Conservation (phyloP, 2,113 vertebrate genomes). For the Hemicordylus capensis region DNA sequence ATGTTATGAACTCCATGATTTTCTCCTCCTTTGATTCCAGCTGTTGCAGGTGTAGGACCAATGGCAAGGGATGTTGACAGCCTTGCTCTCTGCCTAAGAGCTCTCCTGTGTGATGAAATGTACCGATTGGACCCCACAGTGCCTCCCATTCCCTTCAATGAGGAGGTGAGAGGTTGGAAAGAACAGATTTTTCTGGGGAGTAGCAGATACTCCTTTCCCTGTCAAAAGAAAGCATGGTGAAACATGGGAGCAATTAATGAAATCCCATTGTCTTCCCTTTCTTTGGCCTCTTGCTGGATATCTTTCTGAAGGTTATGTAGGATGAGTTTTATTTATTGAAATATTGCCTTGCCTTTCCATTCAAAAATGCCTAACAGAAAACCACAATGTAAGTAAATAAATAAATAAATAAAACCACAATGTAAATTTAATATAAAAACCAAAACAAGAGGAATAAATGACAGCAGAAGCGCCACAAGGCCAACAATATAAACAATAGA, state of each 20-base stretch:
- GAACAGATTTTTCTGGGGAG: neutral
- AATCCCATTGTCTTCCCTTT: neutral
- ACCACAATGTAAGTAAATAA: no score
- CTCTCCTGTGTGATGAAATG: slow-evolving; percentile 88
- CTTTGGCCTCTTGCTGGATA: no score
- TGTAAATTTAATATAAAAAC: no score
- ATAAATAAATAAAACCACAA: no score
- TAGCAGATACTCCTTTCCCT: neutral
- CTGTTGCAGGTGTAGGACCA: slow-evolving; percentile 75
- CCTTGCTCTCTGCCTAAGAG: slow-evolving; percentile 86
- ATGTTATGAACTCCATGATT: neutral
- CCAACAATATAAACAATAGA: no score
- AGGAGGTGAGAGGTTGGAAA: slow-evolving; percentile 70
- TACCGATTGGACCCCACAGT: slow-evolving; percentile 89
- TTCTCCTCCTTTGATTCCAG: slow-evolving; percentile 47
- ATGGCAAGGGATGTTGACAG: slow-evolving; percentile 89
- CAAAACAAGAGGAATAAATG: no score
- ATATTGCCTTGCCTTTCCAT: no score
- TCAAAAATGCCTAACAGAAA: no score
- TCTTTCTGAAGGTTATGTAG: neutral
- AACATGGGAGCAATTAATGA: neutral
- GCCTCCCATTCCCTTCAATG: slow-evolving; percentile 87
- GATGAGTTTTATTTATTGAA: neutral
- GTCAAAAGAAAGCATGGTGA: neutral
- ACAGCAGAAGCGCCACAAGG: no score